Evolutionary conservation across 2,113 vertebrate species (phyloP).

Genomic region (Tragelaphus imberbis): DNA sequence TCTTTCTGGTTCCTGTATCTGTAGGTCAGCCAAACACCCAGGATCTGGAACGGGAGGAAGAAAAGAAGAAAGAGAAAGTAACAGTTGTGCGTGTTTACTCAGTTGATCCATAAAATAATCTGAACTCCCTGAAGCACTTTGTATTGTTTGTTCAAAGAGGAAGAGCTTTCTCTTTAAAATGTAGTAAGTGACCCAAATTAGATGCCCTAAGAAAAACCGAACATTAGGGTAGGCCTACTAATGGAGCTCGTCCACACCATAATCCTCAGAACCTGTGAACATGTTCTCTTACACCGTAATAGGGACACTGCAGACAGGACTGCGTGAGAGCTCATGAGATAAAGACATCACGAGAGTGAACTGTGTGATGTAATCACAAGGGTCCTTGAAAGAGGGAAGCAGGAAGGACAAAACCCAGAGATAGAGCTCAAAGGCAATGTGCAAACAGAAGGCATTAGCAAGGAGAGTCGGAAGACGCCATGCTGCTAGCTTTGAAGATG

Average conservation of each 20-base stretch:
- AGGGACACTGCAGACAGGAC: neutral
- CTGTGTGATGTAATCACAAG: neutral
- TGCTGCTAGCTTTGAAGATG: neutral
- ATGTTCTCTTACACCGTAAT: neutral
- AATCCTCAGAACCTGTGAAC: neutral
- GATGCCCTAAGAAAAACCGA: neutral
- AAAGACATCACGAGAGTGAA: neutral
- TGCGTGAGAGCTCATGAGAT: neutral
- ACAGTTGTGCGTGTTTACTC: neutral
- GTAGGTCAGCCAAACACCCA: slow-evolving; percentile 95
- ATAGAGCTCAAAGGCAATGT: neutral
- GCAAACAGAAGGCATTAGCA: neutral
- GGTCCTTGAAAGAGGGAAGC: neutral
- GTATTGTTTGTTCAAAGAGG: neutral
- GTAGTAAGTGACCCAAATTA: neutral
- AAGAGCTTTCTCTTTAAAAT: neutral
- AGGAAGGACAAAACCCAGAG: neutral
- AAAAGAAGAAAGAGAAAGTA: slow-evolving; percentile 10
- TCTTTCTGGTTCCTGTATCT: slow-evolving; percentile 97
- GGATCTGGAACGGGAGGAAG: slow-evolving; percentile 82
- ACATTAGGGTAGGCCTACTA: neutral
- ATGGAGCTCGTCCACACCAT: too few species aligned
- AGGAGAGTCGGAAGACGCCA: neutral
- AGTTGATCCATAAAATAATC: neutral
- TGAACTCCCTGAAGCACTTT: neutral